These are phyloP conservation scores for Neosalanx taihuensis DNA, from an alignment of 2,797 vertebrate species.

Conservation along the genomic window DNA sequence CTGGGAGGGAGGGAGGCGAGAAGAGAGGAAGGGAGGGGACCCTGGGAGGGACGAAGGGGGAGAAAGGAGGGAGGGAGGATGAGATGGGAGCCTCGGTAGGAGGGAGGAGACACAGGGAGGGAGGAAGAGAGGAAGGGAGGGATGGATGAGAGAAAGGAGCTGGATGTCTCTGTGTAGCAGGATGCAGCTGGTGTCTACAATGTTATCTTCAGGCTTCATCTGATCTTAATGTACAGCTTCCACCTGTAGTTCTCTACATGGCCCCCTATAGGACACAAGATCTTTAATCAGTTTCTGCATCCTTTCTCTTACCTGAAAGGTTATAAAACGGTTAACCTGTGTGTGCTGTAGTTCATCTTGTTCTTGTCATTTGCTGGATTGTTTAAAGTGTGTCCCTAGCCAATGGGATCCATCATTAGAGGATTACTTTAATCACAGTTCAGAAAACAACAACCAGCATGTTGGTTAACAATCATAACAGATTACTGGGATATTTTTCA, in stretches of 20 bases:
- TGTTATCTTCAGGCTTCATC: neutral
- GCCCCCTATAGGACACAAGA: too few species aligned
- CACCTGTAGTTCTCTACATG: neutral
- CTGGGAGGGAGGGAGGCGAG: neutral
- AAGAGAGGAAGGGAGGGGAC: neutral
- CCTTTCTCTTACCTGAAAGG: too few species aligned
- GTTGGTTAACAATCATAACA: neutral
- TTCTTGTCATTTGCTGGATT: too few species aligned
- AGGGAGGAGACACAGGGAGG: neutral
- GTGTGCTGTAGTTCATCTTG: too few species aligned
- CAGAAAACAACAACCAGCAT: neutral
- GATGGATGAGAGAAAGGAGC: neutral
- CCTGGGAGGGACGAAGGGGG: conserved; percentile 22
- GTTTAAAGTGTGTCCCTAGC: too few species aligned
- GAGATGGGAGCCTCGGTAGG: conserved; percentile 10
- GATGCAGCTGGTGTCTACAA: neutral
- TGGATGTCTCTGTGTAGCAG: neutral
- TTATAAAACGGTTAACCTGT: too few species aligned
- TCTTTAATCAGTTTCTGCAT: too few species aligned
- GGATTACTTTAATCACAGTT: neutral
- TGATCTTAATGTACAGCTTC: neutral
- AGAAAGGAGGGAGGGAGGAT: conserved; percentile 24
- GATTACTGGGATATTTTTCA: too few species aligned
- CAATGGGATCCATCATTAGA: too few species aligned
- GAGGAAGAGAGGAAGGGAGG: conserved; percentile 5